phyloP scores from a whole-genome alignment of 2,113 vertebrate genomes.

The Butorides virescens region DNA sequence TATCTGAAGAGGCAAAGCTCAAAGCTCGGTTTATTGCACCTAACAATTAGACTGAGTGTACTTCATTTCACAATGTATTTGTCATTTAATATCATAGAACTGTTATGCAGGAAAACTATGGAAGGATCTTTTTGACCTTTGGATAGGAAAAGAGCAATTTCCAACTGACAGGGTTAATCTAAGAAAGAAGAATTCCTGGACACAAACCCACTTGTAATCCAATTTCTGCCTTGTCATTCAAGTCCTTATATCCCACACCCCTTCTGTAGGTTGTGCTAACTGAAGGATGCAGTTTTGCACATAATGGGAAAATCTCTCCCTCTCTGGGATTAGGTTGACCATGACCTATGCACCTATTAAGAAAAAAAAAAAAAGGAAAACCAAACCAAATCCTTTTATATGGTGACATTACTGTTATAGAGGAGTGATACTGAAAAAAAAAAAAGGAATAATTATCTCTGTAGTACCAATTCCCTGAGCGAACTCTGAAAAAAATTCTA shows the following conservation, averaged over 20 bases:
- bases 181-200: background rate
- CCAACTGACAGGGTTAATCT: background rate
- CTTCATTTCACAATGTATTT: background rate
- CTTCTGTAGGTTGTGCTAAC: background rate
- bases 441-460: background rate
- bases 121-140: background rate
- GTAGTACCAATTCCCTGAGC: background rate
- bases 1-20: background rate
- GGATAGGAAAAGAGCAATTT: background rate
- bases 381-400: background rate
- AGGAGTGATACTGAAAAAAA: background rate
- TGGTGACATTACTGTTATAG: background rate
- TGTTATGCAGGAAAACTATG: background rate
- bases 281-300: background rate
- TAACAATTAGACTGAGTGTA: background rate
- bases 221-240: background rate
- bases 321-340: background rate
- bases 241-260: background rate
- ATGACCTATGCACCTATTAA: background rate
- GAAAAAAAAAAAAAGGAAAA: background rate
- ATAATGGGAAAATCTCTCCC: background rate
- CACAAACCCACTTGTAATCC: background rate
- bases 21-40: background rate
- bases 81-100: background rate
- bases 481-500: background rate